Evolutionary conservation across 2,888 invertebrate genomes (phyloP).

Genomic region (Hypena proboscidalis): DNA sequence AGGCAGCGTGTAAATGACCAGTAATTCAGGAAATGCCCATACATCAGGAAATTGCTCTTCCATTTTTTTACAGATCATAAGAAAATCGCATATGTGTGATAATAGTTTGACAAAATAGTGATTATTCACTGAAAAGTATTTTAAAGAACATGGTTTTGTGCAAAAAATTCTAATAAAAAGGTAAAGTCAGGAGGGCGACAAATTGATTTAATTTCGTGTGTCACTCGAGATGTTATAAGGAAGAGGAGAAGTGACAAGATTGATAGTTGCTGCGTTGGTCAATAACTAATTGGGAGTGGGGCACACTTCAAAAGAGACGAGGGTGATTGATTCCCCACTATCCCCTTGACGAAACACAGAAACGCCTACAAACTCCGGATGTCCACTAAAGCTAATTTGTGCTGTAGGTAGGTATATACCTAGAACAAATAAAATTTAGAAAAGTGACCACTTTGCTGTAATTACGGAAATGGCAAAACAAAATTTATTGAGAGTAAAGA

Average conservation of each 20-base stretch:
- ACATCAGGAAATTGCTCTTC: no score
- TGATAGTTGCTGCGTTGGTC: slow-evolving; percentile 63
- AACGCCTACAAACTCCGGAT: slow-evolving; percentile 41
- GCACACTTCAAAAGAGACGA: slow-evolving; percentile 70
- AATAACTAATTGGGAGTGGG: slow-evolving; percentile 52
- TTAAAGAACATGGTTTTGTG: no score
- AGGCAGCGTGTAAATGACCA: no score
- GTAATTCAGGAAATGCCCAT: no score
- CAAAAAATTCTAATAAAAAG: slow-evolving; percentile 26
- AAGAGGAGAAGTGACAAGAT: slow-evolving; percentile 71
- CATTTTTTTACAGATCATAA: no score
- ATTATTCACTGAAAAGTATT: no score
- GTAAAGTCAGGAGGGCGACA: slow-evolving; percentile 13
- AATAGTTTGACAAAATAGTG: no score
- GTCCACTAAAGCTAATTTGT: slow-evolving; percentile 56
- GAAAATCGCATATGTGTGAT: no score
- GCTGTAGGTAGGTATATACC: slow-evolving; percentile 45
- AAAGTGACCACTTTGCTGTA: no score
- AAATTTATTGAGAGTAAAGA: no score
- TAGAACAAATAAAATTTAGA: slow-evolving; percentile 23
- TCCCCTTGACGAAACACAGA: slow-evolving; percentile 69
- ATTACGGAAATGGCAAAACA: no score
- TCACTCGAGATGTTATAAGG: slow-evolving; percentile 57
- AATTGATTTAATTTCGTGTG: slow-evolving; percentile 51
- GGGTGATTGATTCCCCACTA: slow-evolving; percentile 63